A percentile compares a stretch with the other conserved stretches of the same genome.
Evolutionary conservation across 2,797 vertebrate genomes (phyloP).

Genomic region (Tiaroga cobitis): DNA sequence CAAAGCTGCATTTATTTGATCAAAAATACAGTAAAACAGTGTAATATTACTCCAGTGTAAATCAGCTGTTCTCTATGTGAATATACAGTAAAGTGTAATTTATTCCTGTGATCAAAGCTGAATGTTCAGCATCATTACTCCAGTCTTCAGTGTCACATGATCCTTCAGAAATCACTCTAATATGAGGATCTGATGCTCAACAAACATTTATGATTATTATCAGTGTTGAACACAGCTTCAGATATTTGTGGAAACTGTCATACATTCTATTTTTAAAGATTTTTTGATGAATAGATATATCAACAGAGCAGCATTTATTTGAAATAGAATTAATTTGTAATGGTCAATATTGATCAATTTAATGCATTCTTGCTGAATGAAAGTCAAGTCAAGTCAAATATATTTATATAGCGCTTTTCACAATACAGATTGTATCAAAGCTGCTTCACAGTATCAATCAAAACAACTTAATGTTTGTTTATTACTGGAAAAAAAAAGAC

Average conservation of each 20-base stretch:
- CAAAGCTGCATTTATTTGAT: background rate
- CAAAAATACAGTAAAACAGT: background rate
- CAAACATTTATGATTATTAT: background rate
- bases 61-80: background rate
- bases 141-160: background rate
- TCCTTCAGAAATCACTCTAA: background rate
- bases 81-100: background rate
- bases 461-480: no score
- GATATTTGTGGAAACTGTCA: background rate
- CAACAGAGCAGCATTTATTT: background rate
- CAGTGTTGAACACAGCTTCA: background rate
- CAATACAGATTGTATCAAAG: no score
- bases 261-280: no score
- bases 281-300: background rate
- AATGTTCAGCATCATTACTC: background rate
- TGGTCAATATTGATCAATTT: background rate
- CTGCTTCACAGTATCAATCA: no score
- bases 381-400: no score
- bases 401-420: no score
- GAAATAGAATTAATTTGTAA: background rate
- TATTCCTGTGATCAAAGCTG: background rate
- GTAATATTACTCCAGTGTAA: background rate
- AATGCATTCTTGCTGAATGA: no score
- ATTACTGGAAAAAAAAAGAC: no score
- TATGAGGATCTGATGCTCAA: background rate